Evolutionary conservation across 2,888 invertebrate species (phyloP).

Genomic region (Nemoura dubitans): DNA sequence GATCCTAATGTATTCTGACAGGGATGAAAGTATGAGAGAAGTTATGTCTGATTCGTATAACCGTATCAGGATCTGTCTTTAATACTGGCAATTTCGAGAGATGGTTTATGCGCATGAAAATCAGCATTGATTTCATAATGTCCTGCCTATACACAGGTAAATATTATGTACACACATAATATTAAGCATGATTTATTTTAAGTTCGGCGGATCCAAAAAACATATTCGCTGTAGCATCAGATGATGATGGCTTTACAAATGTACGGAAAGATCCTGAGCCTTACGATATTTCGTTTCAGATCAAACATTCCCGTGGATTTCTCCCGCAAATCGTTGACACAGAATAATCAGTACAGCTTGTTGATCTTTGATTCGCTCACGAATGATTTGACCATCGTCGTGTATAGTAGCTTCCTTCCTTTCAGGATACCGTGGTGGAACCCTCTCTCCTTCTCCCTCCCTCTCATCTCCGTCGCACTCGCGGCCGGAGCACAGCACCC

Average conservation of each 20-base stretch:
- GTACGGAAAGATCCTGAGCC: background rate
- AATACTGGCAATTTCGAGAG: background rate
- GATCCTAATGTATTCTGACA: background rate
- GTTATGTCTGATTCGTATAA: background rate
- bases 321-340: background rate
- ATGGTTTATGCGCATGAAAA: background rate
- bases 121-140: too few relatives aligned
- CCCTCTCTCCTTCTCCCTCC: background rate
- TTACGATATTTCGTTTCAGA: background rate
- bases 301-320: background rate
- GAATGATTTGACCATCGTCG: background rate
- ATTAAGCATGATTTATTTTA: too few relatives aligned
- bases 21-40: slow-evolving; percentile 13
- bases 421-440: background rate
- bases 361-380: background rate
- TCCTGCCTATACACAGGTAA: too few relatives aligned
- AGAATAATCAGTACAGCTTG: slow-evolving; percentile 2
- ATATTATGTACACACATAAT: too few relatives aligned
- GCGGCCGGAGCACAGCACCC: background rate
- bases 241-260: background rate
- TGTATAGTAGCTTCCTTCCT: slow-evolving; percentile 9
- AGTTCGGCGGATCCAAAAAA: too few relatives aligned
- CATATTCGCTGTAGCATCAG: too few relatives aligned
- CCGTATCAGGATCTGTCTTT: background rate
- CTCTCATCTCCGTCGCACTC: background rate